Percentiles rank a stretch among this genome's conserved stretches.
Conservation (phyloP, 2,888 invertebrate genomes). For the Xestia xanthographa region DNA sequence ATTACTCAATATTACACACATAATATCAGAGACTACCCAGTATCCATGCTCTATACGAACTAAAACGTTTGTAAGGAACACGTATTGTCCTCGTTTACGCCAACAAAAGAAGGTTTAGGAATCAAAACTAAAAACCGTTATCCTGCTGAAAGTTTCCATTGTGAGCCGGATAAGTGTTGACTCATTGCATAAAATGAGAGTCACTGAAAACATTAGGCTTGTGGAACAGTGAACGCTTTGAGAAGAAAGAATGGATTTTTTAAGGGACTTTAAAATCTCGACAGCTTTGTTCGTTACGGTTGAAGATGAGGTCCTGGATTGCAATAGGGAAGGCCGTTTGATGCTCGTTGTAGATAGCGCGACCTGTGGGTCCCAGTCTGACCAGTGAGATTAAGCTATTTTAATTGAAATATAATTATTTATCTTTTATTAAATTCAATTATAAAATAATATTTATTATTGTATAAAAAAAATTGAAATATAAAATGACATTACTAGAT, state of each 20-base stretch:
- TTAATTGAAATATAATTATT: no score
- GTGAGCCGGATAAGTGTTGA: slow-evolving; percentile 74
- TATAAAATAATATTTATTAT: no score
- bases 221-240: slow-evolving; percentile 50
- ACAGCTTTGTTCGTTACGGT: background rate
- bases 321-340: background rate
- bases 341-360: background rate
- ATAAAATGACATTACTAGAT: background rate
- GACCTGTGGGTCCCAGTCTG: background rate
- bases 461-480: no score
- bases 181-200: slow-evolving; percentile 77
- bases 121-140: slow-evolving; percentile 80
- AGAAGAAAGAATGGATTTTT: background rate
- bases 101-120: slow-evolving; percentile 72
- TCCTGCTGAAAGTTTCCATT: slow-evolving; percentile 75
- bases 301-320: background rate
- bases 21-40: slow-evolving; percentile 33
- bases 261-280: background rate
- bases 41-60: slow-evolving; percentile 28
- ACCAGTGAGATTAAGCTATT: background rate
- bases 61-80: slow-evolving; percentile 31
- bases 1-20: slow-evolving; percentile 17
- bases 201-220: slow-evolving; percentile 71
- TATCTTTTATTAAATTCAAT: no score
- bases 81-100: slow-evolving; percentile 52